phyloP scores from a whole-genome alignment of 37 sponge, comb jelly and placozoan species.

The Beroe forskalii region DNA sequence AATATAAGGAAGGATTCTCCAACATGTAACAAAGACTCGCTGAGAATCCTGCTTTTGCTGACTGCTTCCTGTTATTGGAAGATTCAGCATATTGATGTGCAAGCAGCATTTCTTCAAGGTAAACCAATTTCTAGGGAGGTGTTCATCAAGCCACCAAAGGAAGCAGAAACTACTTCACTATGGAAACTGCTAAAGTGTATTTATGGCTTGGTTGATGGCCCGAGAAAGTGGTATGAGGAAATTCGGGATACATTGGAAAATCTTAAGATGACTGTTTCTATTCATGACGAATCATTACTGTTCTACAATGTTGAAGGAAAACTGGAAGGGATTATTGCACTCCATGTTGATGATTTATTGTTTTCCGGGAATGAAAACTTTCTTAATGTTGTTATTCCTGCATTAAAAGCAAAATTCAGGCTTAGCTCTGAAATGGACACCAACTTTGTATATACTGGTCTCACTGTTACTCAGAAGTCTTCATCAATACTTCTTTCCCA shows the following conservation, averaged over 20 bases:
- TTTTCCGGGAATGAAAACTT: background rate
- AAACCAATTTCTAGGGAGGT: background rate
- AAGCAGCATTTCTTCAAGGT: conserved; percentile 20
- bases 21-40: background rate
- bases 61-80: background rate
- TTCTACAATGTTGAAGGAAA: background rate
- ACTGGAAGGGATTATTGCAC: background rate
- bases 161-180: background rate
- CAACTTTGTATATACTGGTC: background rate
- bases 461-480: background rate
- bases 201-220: conserved; percentile 28
- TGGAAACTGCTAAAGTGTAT: conserved; percentile 35
- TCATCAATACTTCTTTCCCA: background rate
- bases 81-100: conserved; percentile 28
- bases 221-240: background rate
- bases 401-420: background rate
- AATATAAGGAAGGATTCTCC: background rate
- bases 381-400: background rate
- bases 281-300: conserved; percentile 4
- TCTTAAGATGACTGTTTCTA: background rate
- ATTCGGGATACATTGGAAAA: background rate
- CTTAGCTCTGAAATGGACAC: background rate
- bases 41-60: background rate
- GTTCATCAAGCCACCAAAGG: conserved; percentile 22
- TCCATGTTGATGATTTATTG: conserved; percentile 40